These are phyloP conservation scores for Homalodisca vitripennis DNA, from an alignment of 1,140 invertebrate genomes.

Conservation along the genomic window DNA sequence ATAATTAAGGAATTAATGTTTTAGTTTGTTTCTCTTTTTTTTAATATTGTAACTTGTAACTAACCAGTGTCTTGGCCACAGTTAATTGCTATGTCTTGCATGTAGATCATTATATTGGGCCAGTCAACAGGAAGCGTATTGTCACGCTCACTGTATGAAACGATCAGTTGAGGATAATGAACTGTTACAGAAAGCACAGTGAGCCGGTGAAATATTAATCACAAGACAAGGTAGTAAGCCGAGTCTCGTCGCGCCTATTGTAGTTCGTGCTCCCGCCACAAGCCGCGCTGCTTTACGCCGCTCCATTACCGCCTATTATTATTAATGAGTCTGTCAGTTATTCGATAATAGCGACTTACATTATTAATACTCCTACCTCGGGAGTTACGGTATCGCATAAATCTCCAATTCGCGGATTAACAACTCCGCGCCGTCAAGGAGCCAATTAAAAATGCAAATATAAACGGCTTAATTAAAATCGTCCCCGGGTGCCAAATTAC, in stretches of 20 bases:
- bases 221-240: no score
- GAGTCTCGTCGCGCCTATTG: not conserved
- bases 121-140: no score
- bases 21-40: no score
- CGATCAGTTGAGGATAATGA: no score
- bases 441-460: slow-evolving; percentile 13
- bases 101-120: no score
- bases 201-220: no score
- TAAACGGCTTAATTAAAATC: slow-evolving; percentile 6
- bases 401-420: slow-evolving; percentile 12
- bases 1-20: no score
- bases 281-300: not conserved
- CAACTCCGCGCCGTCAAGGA: not conserved
- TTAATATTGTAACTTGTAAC: no score
- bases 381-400: slow-evolving; percentile 7
- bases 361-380: slow-evolving; percentile 3
- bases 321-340: slow-evolving; percentile 14
- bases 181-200: no score
- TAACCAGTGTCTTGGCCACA: no score
- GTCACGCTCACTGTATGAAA: no score
- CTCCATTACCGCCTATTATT: slow-evolving; percentile 17
- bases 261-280: not conserved
- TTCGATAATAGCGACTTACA: slow-evolving; percentile 12
- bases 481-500: slow-evolving; percentile 8
- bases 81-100: no score